phyloP scores from a whole-genome alignment of 2,113 vertebrate genomes.

The Corythornis madagascariensis region DNA sequence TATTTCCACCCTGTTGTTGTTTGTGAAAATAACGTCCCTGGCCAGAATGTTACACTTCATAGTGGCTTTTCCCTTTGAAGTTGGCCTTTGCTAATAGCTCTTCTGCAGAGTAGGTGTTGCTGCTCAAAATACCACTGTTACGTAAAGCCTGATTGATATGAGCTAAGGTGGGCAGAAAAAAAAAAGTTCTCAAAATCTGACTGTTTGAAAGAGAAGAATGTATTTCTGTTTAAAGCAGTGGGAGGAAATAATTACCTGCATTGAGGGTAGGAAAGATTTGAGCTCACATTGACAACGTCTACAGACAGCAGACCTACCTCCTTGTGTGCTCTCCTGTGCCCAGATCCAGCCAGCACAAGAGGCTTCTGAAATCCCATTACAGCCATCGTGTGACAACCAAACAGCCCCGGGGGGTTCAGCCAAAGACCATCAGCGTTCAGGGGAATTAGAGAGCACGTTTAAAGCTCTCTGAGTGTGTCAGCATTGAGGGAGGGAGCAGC shows the following conservation, averaged over 20 bases:
- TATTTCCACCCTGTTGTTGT: neutral
- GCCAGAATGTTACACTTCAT: neutral
- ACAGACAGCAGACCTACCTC: neutral
- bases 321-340: neutral
- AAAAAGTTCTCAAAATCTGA: constrained; percentile 69
- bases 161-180: constrained; percentile 74
- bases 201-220: constrained; percentile 59
- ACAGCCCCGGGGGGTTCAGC: fast-evolving
- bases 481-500: fast-evolving
- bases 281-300: neutral
- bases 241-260: constrained; percentile 65
- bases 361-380: neutral
- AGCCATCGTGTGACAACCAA: fast-evolving
- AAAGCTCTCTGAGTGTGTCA: fast-evolving
- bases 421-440: neutral
- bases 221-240: constrained; percentile 66
- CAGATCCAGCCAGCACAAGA: fast-evolving
- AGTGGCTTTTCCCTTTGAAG: constrained; percentile 35
- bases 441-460: fast-evolving
- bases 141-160: constrained; percentile 77
- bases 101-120: constrained; percentile 68
- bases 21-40: constrained; percentile 29
- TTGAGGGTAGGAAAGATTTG: constrained; percentile 16
- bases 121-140: constrained; percentile 65
- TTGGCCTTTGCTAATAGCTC: constrained; percentile 59